These are phyloP conservation scores for Adelognathus sp. DNA, from an alignment of 2,888 invertebrate species.

Conservation along the genomic window DNA sequence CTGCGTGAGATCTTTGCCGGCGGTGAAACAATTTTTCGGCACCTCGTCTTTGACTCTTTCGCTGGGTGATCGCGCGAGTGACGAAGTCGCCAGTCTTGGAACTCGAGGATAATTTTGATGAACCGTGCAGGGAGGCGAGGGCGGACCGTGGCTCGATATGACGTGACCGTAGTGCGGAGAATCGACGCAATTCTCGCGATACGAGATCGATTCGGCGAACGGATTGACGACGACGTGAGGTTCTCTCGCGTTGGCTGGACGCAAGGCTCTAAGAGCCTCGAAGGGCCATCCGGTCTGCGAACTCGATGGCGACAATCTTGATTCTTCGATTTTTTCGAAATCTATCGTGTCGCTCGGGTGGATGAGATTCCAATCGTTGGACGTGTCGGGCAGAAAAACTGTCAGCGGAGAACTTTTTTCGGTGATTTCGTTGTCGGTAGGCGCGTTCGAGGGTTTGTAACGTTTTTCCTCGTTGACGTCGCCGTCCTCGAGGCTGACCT, in stretches of 20 bases:
- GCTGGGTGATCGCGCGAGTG: constrained; percentile 26
- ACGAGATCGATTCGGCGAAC: constrained; percentile 66
- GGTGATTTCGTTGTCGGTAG: constrained; percentile 47
- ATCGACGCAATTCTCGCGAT: constrained; percentile 71
- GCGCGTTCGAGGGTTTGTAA: constrained; percentile 72
- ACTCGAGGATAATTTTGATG: constrained; percentile 65
- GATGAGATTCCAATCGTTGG: constrained; percentile 3
- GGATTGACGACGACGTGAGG: constrained; percentile 67
- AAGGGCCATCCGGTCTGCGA: not conserved
- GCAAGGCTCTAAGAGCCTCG: not conserved
- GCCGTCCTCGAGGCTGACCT: constrained; percentile 73
- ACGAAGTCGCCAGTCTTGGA: constrained; percentile 50
- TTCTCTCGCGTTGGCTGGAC: constrained; percentile 39
- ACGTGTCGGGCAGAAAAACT: not conserved
- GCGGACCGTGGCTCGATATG: constrained; percentile 22
- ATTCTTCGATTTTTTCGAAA: not conserved
- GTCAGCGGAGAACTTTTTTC: constrained; percentile 11
- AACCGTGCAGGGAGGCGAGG: constrained; percentile 66
- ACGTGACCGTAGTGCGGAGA: constrained; percentile 61
- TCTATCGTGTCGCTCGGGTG: not conserved
- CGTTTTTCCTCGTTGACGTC: constrained; percentile 76
- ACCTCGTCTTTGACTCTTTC: constrained; percentile 36
- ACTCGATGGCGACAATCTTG: constrained; percentile 47
- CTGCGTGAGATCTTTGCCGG: constrained; percentile 61
- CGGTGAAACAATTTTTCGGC: constrained; percentile 8